Conservation (phyloP, 1,140 invertebrate species). For the Fopius arisanus region DNA sequence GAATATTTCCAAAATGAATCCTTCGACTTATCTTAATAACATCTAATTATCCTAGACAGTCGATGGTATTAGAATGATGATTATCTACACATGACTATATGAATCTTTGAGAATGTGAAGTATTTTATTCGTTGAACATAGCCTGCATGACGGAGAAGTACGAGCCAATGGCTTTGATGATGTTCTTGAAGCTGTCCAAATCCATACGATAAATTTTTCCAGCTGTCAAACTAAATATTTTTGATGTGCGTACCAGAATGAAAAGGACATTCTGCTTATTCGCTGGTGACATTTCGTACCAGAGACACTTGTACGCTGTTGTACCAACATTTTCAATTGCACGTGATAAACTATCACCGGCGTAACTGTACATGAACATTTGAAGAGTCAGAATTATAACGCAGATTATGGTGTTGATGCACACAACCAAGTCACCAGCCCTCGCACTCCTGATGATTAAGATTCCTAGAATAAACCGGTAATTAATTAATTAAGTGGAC, state of each 20-base stretch:
- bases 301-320: background rate
- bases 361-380: slow-evolving; percentile 30
- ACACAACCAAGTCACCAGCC: background rate
- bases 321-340: background rate
- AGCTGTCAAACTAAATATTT: slow-evolving; percentile 23
- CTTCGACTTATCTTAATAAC: no score
- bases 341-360: slow-evolving; percentile 10
- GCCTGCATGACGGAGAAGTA: slow-evolving; percentile 29
- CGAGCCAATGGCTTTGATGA: slow-evolving; percentile 26
- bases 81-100: background rate
- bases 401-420: background rate
- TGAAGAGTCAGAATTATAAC: slow-evolving; percentile 11
- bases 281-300: slow-evolving; percentile 20
- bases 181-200: slow-evolving; percentile 30
- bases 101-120: background rate
- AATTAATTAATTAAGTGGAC: no score
- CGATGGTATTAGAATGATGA: no score
- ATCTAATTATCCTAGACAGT: no score
- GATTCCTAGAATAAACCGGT: slow-evolving; percentile 13
- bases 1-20: no score
- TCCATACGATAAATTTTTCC: slow-evolving; percentile 28
- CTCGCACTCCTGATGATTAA: background rate
- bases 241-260: slow-evolving; percentile 4
- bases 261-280: slow-evolving; percentile 19
- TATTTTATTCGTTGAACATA: slow-evolving; percentile 12